These are phyloP conservation scores for Dicrurus megarhynchus DNA, from an alignment of 2,113 vertebrate species.

Conservation along the genomic window DNA sequence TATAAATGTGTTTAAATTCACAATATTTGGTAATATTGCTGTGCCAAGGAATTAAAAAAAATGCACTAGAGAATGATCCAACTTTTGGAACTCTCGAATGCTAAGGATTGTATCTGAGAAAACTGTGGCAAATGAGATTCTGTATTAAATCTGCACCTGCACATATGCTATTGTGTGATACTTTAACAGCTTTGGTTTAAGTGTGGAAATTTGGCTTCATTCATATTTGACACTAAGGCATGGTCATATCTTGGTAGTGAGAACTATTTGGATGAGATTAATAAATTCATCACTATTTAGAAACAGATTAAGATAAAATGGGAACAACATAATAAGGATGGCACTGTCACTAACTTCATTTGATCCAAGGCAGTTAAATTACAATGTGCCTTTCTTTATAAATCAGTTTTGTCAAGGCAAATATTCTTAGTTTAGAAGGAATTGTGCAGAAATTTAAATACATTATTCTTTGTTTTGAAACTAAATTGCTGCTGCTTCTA, in stretches of 20 bases:
- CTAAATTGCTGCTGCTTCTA: neutral
- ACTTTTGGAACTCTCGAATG: neutral
- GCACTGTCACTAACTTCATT: neutral
- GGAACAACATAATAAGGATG: neutral
- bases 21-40: neutral
- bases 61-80: neutral
- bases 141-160: neutral
- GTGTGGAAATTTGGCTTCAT: neutral
- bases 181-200: neutral
- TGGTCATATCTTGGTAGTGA: neutral
- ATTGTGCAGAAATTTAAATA: neutral
- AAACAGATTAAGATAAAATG: neutral
- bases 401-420: neutral
- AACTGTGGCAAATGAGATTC: neutral
- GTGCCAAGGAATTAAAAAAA: neutral
- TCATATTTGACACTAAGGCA: neutral
- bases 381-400: neutral
- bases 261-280: neutral
- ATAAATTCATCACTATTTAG: neutral
- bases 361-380: neutral
- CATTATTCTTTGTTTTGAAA: neutral
- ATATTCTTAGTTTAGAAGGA: neutral
- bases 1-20: neutral
- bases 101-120: neutral
- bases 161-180: neutral